Conservation (phyloP, 2,888 invertebrate genomes). For the Hofmannophila pseudospretella region DNA sequence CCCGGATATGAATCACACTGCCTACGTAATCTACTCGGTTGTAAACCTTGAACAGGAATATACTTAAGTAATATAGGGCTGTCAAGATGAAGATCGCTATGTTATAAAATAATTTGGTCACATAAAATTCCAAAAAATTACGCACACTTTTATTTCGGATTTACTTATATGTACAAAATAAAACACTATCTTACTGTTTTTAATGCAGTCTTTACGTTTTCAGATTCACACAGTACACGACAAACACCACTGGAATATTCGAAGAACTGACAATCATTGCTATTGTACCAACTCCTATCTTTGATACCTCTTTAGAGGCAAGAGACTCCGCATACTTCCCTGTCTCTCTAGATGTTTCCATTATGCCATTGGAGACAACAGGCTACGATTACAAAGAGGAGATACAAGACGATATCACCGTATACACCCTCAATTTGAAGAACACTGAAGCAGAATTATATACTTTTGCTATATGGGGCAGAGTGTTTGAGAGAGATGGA, state of each 20-base stretch:
- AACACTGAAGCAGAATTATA: conserved; percentile 49
- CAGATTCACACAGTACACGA: conserved; percentile 63
- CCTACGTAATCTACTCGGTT: too few species aligned
- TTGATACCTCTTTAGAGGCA: conserved; percentile 29
- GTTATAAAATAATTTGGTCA: too few species aligned
- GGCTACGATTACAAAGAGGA: conserved; percentile 37
- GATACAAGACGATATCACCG: conserved; percentile 17
- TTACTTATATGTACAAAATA: not conserved
- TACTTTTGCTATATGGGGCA: conserved; percentile 73
- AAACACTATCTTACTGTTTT: not conserved
- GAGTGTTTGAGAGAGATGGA: conserved; percentile 65
- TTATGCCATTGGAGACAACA: conserved; percentile 63
- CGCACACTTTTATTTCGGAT: too few species aligned
- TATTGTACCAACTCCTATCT: conserved; percentile 47
- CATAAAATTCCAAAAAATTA: too few species aligned
- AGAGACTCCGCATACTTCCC: conserved; percentile 63
- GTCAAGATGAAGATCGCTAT: too few species aligned
- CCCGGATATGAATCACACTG: too few species aligned
- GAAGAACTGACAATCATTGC: conserved; percentile 62
- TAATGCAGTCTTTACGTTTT: conserved; percentile 12
- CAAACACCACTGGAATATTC: conserved; percentile 57
- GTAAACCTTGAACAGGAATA: too few species aligned
- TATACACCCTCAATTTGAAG: conserved; percentile 32
- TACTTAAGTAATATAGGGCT: too few species aligned
- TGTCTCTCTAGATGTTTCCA: conserved; percentile 61